phyloP scores from a whole-genome alignment of 2,797 vertebrate species.

The Distichodus sexfasciatus region DNA sequence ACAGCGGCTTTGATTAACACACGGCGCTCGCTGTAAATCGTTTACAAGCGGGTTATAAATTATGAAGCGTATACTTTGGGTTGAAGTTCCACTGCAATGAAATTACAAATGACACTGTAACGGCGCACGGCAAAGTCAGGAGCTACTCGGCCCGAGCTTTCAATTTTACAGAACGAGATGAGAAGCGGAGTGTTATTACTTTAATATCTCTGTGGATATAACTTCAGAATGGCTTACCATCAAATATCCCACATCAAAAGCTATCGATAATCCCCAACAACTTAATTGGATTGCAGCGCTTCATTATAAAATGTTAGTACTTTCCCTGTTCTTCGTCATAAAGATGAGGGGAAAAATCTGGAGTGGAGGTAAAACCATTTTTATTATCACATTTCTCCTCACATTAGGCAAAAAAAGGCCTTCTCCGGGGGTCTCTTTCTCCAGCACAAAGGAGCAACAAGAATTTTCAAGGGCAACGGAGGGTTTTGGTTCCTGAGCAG shows the following conservation, averaged over 20 bases:
- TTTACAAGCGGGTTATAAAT: slow-evolving; percentile 3
- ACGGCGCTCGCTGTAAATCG: not conserved
- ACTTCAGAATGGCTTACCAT: slow-evolving; percentile 55
- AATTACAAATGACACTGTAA: slow-evolving; percentile 6
- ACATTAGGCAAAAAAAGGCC: not conserved
- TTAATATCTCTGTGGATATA: slow-evolving; percentile 58
- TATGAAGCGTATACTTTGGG: not conserved
- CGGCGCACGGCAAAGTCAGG: not conserved
- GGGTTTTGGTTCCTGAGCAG: not conserved
- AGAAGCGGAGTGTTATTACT: slow-evolving; percentile 51
- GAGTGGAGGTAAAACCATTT: not conserved
- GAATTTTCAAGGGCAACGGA: too few relatives aligned
- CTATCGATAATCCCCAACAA: slow-evolving; percentile 54
- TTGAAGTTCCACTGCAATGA: not conserved
- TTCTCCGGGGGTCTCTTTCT: too few relatives aligned
- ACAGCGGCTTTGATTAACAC: not conserved
- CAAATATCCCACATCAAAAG: slow-evolving; percentile 52
- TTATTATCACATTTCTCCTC: not conserved
- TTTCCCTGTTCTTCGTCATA: slow-evolving; percentile 4
- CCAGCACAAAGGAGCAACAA: too few relatives aligned
- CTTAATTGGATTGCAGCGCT: slow-evolving; percentile 65
- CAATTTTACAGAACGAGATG: slow-evolving; percentile 56
- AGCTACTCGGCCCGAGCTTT: slow-evolving; percentile 26
- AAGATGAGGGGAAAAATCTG: not conserved
- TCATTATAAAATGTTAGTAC: slow-evolving; percentile 47